Percentiles rank a stretch among this genome's conserved stretches.
These are phyloP conservation scores for Orestias chungarensis DNA, from an alignment of 2,797 vertebrate genomes.

Conservation along the genomic window DNA sequence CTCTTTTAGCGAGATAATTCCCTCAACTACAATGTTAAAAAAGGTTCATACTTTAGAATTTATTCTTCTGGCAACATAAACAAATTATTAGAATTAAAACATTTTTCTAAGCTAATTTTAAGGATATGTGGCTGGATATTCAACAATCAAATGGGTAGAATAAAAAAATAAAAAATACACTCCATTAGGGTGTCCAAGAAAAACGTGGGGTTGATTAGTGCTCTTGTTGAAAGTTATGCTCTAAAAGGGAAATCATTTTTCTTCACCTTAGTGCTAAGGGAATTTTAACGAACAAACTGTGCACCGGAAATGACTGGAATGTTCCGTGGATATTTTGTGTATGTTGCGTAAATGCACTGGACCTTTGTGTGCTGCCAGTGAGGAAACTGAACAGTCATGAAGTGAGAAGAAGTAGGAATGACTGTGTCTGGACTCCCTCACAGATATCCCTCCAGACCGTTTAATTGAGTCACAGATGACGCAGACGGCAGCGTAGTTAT, in stretches of 20 bases:
- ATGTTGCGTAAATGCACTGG: conserved; percentile 33
- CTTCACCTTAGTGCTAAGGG: background rate
- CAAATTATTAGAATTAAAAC: background rate
- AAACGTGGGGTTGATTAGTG: background rate
- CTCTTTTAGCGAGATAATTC: too few species aligned
- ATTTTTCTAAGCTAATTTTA: background rate
- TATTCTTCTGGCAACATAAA: background rate
- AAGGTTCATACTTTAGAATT: background rate
- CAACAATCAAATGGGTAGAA: background rate
- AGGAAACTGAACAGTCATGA: conserved; percentile 63
- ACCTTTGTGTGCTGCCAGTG: conserved; percentile 41
- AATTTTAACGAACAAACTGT: conserved; percentile 3
- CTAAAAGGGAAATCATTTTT: background rate
- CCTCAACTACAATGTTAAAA: too few species aligned
- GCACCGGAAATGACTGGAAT: conserved; percentile 15
- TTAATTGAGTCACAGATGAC: conserved; percentile 76
- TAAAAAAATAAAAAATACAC: background rate
- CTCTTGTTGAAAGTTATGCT: background rate
- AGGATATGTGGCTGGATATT: background rate
- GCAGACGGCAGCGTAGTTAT: conserved; percentile 67
- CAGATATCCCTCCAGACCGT: conserved; percentile 70
- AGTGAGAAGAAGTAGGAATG: conserved; percentile 60
- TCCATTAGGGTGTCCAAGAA: background rate
- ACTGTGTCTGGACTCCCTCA: conserved; percentile 71
- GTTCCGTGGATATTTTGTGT: conserved; percentile 26